These are phyloP conservation scores for Spongia lamella DNA, from an alignment of 37 sponge, comb jelly and placozoan species.

Conservation along the genomic window DNA sequence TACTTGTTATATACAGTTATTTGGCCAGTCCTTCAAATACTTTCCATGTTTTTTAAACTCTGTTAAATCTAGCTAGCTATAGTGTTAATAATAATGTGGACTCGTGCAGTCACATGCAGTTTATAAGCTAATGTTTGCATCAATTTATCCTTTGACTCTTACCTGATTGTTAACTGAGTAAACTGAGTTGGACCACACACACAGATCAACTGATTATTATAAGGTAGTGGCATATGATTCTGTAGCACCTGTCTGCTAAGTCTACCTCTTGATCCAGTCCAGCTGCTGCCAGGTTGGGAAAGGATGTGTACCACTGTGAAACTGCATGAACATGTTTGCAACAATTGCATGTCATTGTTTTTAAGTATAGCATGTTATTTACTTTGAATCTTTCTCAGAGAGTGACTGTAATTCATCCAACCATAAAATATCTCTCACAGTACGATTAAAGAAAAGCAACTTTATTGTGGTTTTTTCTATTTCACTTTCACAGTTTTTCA, in stretches of 20 bases:
- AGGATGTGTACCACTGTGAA: slow-evolving; percentile 62
- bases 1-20: too few species aligned
- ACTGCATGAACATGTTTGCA: too few species aligned
- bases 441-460: slow-evolving; percentile 74
- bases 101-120: too few species aligned
- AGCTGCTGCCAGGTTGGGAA: slow-evolving; percentile 28
- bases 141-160: too few species aligned
- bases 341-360: too few species aligned
- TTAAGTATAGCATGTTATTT: too few species aligned
- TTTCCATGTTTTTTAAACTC: too few species aligned
- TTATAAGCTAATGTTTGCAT: too few species aligned
- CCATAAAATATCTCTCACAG: slow-evolving; percentile 71
- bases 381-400: background rate
- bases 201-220: slow-evolving; percentile 41
- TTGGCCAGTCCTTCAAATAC: too few species aligned
- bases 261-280: slow-evolving; percentile 59
- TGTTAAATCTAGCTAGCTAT: too few species aligned
- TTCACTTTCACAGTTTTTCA: background rate
- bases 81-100: too few species aligned
- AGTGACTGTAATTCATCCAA: slow-evolving; percentile 46
- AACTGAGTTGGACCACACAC: slow-evolving; percentile 73
- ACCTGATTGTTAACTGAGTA: slow-evolving; percentile 37
- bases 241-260: slow-evolving; percentile 30
- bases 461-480: slow-evolving; percentile 13
- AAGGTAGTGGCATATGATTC: slow-evolving; percentile 35